Base-by-base conservation (phyloP, 2,113 vertebrate species). In the Danionella cerebrum region DNA sequence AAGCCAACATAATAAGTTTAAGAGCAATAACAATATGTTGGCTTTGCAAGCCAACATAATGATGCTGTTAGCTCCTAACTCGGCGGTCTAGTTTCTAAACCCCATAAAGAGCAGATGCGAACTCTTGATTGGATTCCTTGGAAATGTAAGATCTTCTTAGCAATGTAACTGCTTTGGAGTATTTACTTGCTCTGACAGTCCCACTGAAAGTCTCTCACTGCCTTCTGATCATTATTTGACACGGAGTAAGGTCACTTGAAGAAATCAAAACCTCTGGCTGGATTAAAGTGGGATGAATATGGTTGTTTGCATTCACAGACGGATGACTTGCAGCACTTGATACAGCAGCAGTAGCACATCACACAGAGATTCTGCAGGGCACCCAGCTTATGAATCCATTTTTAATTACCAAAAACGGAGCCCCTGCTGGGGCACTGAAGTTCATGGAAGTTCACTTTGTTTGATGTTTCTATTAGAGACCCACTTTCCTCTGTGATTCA, bases 341-440 rank as follows among this genome's bases (percentile, higher is more conserved):
- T 70, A 66, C 48, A 67, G 74, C 29, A 60, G 60, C 53, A 70
- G 74, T 36, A 60, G 60, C 53, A 70, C 66, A 69, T 73, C 70
- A 67, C 16, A 59, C 48, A 63, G 21, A 48, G 33, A 62, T n/a
- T 33, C 67, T 31, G 19, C 33, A 53, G 50, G 21, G 74, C 19
- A 7, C 33, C 45, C 12, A 7, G 44, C 58, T 72, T 66, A 60
- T 62, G 57, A 53, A 77, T 77, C 24, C 60, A 71, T 77, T 74
- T 77, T 77, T 77, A 77, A 77, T 77, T 68, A 71, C 18, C 68
- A 71, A 45, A 74, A 73, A 70, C 12, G 21, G 62, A 77, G 45
- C 57, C 42, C 71, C 57, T 57, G 67, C 63, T 65, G 67, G 51
- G 57, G 27, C 63, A 36, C 13, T 42, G 11, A 21, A 54, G 67